Percentiles rank a stretch among this genome's conserved stretches.
These are phyloP conservation scores for Sitophilus oryzae DNA, from an alignment of 1,140 invertebrate species.

Conservation along the genomic window DNA sequence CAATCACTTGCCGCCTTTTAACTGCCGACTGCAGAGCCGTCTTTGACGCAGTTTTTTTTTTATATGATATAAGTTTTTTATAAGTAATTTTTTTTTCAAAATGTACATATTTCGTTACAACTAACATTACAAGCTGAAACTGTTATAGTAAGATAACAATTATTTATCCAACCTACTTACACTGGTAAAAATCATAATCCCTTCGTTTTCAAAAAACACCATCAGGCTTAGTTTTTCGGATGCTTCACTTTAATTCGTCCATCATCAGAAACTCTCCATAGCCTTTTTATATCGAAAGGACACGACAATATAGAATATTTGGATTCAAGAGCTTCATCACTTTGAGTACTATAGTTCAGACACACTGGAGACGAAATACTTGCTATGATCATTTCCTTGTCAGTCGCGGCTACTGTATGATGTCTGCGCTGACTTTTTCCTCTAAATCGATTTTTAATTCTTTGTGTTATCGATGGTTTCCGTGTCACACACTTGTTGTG, in stretches of 20 bases:
- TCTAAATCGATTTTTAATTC: too few relatives aligned
- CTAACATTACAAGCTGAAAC: too few relatives aligned
- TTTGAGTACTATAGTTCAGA: neutral
- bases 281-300: slow-evolving; percentile 16
- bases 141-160: neutral
- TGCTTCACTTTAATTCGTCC: slow-evolving; percentile 18
- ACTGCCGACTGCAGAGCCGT: too few relatives aligned
- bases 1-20: too few relatives aligned
- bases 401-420: neutral
- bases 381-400: neutral
- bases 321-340: neutral
- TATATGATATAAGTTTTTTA: too few relatives aligned
- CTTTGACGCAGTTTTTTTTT: too few relatives aligned
- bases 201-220: slow-evolving; percentile 16
- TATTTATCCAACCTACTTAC: slow-evolving; percentile 4
- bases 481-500: too few relatives aligned
- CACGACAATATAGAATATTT: slow-evolving; percentile 8
- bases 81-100: too few relatives aligned
- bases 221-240: slow-evolving; percentile 11
- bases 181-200: slow-evolving; percentile 18
- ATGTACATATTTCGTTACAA: too few relatives aligned
- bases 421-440: neutral
- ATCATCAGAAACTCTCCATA: slow-evolving; percentile 15
- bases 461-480: too few relatives aligned
- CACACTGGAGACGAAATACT: neutral